Conservation (phyloP, 1,140 invertebrate species). For the Diachasma alloeum region DNA sequence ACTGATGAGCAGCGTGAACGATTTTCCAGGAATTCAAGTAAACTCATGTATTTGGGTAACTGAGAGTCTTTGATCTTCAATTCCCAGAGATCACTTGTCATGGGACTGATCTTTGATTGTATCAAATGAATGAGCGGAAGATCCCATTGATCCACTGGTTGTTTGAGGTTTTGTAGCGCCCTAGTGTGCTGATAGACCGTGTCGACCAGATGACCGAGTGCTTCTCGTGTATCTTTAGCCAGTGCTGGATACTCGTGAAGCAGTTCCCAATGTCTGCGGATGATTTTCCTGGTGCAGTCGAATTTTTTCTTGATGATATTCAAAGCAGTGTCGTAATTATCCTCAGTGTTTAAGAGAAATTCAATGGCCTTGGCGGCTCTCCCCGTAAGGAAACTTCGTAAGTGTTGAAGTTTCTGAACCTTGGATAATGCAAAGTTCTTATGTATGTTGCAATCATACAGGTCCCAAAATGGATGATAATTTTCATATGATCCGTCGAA, state of each 20-base stretch:
- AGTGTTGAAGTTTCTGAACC: slow-evolving; percentile 48
- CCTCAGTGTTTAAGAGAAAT: slow-evolving; percentile 43
- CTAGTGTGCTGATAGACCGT: slow-evolving; percentile 31
- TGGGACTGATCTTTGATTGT: slow-evolving; percentile 8
- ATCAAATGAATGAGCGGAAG: slow-evolving; percentile 28
- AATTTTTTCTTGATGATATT: slow-evolving; percentile 48
- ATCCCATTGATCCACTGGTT: slow-evolving; percentile 34
- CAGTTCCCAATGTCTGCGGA: slow-evolving; percentile 48
- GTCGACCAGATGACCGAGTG: slow-evolving; percentile 30
- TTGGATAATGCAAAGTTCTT: slow-evolving; percentile 33
- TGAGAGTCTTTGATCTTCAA: neutral
- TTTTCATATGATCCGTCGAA: slow-evolving; percentile 46
- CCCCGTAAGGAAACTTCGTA: slow-evolving; percentile 39
- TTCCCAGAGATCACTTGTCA: slow-evolving; percentile 16
- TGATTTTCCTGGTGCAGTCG: slow-evolving; percentile 50
- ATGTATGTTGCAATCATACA: slow-evolving; percentile 43
- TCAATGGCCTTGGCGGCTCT: slow-evolving; percentile 45
- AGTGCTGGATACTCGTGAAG: slow-evolving; percentile 32
- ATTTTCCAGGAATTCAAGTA: slow-evolving; percentile 21
- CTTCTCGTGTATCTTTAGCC: slow-evolving; percentile 27
- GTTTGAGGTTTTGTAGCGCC: slow-evolving; percentile 24
- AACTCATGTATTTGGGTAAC: neutral
- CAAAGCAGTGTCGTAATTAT: slow-evolving; percentile 52
- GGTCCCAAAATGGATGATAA: slow-evolving; percentile 44
- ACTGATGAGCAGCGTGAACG: neutral